Evolutionary conservation across 1,140 invertebrate genomes (phyloP).

Genomic region (Coenobita brevimanus): DNA sequence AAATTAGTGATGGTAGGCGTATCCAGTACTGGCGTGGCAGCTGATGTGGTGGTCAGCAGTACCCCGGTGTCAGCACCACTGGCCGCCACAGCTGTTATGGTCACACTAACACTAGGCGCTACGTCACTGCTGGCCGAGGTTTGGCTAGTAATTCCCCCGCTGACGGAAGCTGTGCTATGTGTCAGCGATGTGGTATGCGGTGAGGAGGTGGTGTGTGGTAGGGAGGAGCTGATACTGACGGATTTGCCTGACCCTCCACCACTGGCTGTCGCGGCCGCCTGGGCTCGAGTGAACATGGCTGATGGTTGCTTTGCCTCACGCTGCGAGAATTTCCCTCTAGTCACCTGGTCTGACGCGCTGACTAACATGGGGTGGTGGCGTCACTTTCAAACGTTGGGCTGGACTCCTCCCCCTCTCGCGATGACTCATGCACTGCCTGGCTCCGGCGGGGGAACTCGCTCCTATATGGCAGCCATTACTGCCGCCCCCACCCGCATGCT

Average conservation of each 20-base stretch:
- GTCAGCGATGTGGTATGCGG: conserved; percentile 17
- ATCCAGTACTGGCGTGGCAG: conserved; percentile 23
- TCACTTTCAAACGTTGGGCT: conserved; percentile 42
- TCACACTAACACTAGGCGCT: conserved; percentile 38
- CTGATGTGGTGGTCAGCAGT: neutral
- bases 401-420: conserved; percentile 55
- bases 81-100: conserved; percentile 49
- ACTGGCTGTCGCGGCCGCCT: conserved; percentile 4
- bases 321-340: conserved; percentile 49
- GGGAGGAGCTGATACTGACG: neutral
- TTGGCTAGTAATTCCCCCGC: neutral
- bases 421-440: conserved; percentile 62
- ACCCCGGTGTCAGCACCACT: conserved; percentile 8
- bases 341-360: conserved; percentile 47
- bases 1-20: conserved; percentile 46
- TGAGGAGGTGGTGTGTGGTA: neutral
- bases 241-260: no score
- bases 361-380: conserved; percentile 55
- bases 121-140: conserved; percentile 15
- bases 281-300: conserved; percentile 53
- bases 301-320: conserved; percentile 40
- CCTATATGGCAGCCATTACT: conserved; percentile 29
- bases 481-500: neutral
- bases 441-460: conserved; percentile 42
- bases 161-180: conserved; percentile 28